Evolutionary conservation across 2,113 vertebrate genomes (phyloP).

Genomic region (Caranx melampygus): DNA sequence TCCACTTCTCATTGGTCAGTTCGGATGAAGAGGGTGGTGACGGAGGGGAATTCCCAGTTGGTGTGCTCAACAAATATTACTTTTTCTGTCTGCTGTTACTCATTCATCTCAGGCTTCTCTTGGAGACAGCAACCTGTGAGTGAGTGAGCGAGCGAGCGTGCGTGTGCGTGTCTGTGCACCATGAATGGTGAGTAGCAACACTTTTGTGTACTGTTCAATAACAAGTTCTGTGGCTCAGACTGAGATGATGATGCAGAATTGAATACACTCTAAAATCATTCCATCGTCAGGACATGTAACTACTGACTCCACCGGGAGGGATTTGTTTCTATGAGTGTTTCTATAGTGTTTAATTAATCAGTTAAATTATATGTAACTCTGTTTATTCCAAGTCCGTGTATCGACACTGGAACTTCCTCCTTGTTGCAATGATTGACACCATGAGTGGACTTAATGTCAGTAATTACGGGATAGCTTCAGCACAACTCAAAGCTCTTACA

Average conservation of each 20-base stretch:
- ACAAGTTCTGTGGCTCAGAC: neutral
- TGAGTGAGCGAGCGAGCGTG: conserved; percentile 23
- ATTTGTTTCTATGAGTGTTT: neutral
- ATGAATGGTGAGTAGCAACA: conserved; percentile 82
- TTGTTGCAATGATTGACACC: conserved; percentile 31
- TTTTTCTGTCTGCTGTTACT: conserved; percentile 54
- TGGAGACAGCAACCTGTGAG: conserved; percentile 22
- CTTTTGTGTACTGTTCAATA: conserved; percentile 10
- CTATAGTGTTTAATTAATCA: rapidly evolving
- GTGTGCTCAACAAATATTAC: conserved; percentile 39
- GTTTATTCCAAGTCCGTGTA: neutral
- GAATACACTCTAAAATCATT: too few species aligned
- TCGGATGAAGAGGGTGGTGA: conserved; percentile 17
- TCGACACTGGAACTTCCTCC: conserved; percentile 31
- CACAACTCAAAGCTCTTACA: neutral
- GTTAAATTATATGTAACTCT: neutral
- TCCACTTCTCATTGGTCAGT: conserved; percentile 54
- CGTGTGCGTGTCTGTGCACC: conserved; percentile 40
- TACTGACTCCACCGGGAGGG: neutral
- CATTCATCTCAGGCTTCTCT: conserved; percentile 43
- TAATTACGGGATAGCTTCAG: neutral
- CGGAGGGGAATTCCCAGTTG: conserved; percentile 64
- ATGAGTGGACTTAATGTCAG: neutral
- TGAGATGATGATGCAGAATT: neutral
- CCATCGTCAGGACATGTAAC: too few species aligned